Conservation (phyloP, 2,797 vertebrate genomes). For the Myripristis murdjan region DNA sequence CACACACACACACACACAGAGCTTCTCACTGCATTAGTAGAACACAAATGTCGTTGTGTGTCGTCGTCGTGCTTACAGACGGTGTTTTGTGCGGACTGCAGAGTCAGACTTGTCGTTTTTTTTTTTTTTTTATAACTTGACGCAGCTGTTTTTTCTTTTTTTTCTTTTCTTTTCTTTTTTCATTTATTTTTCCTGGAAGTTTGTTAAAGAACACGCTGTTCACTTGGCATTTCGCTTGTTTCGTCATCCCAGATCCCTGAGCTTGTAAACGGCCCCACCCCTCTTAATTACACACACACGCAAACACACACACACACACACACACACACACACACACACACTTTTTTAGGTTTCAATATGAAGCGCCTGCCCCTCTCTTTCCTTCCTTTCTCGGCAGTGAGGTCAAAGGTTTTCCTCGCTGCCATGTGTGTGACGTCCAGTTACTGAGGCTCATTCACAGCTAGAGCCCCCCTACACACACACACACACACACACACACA, state of each 20-base stretch:
- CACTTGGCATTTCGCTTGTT: conserved; percentile 1
- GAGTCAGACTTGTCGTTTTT: conserved; percentile 30
- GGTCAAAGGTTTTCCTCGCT: conserved; percentile 21
- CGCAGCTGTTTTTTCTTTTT: conserved; percentile 10
- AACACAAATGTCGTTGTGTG: conserved; percentile 17
- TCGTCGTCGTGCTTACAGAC: conserved; percentile 47
- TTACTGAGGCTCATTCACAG: too few species aligned
- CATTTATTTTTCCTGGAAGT: conserved; percentile 26
- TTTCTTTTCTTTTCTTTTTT: too few species aligned
- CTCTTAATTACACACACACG: neutral
- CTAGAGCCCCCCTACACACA: too few species aligned
- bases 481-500: conserved; percentile 47
- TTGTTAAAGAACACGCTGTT: conserved; percentile 57
- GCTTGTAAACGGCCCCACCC: conserved; percentile 33
- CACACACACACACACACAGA: too few species aligned
- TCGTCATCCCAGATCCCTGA: conserved; percentile 35
- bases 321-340: neutral
- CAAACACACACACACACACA: neutral
- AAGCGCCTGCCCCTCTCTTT: neutral
- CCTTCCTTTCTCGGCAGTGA: neutral
- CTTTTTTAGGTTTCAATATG: neutral
- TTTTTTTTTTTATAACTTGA: conserved; percentile 34
- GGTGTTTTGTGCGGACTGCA: conserved; percentile 57
- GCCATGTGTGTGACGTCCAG: neutral
- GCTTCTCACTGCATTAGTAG: too few species aligned